phyloP scores from a whole-genome alignment of 2,888 invertebrate genomes.

The Polydrusus pterygomalis region DNA sequence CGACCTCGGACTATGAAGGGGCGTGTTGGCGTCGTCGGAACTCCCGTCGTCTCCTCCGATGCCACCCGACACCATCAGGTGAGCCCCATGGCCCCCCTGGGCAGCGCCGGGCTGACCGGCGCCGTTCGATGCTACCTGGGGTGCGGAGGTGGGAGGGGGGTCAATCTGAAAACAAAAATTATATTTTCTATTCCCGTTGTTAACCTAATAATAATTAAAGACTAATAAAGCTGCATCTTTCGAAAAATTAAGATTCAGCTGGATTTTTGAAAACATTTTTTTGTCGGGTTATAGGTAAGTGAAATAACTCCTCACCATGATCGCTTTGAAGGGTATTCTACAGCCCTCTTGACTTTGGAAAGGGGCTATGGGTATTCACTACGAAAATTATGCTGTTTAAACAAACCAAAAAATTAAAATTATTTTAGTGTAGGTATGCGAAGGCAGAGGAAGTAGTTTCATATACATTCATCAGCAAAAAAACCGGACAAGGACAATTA shows the following conservation, averaged over 20 bases:
- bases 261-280: neutral
- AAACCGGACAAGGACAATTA: too few species aligned
- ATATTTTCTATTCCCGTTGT: neutral
- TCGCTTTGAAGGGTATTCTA: too few species aligned
- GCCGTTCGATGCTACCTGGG: constrained; percentile 55
- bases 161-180: constrained; percentile 59
- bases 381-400: too few species aligned
- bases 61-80: constrained; percentile 33
- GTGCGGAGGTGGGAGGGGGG: constrained; percentile 52
- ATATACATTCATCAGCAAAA: too few species aligned
- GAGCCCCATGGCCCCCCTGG: constrained; percentile 39
- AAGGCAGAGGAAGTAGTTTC: too few species aligned
- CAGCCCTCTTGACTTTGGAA: too few species aligned
- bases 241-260: neutral
- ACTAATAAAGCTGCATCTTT: neutral
- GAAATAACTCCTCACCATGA: too few species aligned
- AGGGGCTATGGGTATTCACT: too few species aligned
- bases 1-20: constrained; percentile 75
- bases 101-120: constrained; percentile 54
- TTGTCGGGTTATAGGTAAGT: neutral
- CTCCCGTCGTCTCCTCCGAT: constrained; percentile 58
- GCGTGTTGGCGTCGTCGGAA: constrained; percentile 70
- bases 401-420: too few species aligned
- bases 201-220: neutral
- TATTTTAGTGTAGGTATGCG: too few species aligned